Percentiles rank a stretch among this genome's conserved stretches.
Conservation (phyloP, 2,797 vertebrate species). For the Argentina silus region DNA sequence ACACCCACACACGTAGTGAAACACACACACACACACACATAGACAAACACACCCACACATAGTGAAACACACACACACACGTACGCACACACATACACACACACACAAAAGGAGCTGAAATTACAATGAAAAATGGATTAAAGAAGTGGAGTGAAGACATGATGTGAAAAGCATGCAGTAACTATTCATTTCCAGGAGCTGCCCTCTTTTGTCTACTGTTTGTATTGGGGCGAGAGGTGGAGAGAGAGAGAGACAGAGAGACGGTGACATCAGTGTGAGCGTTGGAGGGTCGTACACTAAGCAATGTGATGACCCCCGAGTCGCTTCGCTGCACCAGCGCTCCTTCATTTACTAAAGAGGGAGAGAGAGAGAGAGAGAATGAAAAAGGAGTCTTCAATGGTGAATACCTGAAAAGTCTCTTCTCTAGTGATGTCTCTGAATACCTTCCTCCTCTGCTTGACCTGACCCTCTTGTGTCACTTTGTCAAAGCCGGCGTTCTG, state of each 20-base stretch:
- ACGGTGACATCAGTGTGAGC: conserved; percentile 19
- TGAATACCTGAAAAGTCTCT: too few relatives aligned
- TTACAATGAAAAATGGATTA: conserved; percentile 58
- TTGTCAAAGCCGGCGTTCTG: too few relatives aligned
- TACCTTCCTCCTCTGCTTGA: too few relatives aligned
- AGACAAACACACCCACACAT: neutral
- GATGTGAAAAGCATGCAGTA: conserved; percentile 16
- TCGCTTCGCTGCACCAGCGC: neutral
- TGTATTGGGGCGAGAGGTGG: neutral
- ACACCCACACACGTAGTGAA: neutral
- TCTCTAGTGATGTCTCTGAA: too few relatives aligned
- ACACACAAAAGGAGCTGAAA: conserved; percentile 35
- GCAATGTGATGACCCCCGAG: neutral
- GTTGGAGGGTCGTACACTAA: neutral
- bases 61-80: neutral
- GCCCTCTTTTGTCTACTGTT: conserved; percentile 13
- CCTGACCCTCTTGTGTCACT: neutral
- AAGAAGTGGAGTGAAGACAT: conserved; percentile 28
- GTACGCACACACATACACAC: neutral
- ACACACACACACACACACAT: conserved; percentile 1
- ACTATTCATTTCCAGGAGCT: conserved; percentile 29
- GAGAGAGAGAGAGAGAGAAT: neutral
- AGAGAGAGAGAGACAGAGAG: neutral
- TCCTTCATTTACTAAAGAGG: conserved; percentile 30
- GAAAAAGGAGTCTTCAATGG: neutral